Base-by-base conservation (phyloP, 1,140 invertebrate species). In the Monochamus saltuarius region DNA sequence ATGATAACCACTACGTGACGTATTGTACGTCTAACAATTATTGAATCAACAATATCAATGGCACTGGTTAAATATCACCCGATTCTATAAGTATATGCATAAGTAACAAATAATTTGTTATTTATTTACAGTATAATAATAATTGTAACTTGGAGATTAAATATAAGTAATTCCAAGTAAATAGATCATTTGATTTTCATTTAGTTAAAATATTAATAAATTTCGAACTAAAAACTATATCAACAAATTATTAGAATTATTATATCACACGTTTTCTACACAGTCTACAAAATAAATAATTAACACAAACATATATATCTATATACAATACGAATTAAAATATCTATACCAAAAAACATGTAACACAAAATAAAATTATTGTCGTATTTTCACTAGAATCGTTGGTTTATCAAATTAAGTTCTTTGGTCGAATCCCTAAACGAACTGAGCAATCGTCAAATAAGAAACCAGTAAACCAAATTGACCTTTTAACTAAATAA, bases 1-100 rank as follows among this genome's bases (percentile, higher is more conserved):
- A 69, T 67, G 68, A 72, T 73, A 72, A 75, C 70, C 62, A 72
- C 73, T 75, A 75, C 69, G 10, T 70, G 65, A 71, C 73, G 67
- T 74, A 59, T 67, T 45, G 64, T 61, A 70, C 73, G 70, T 69
- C 72, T 71, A 77, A 77, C 75, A 77, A 77, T 75, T n/a, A n/a
- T n/a, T 70, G 70, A 77, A 73, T 77, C 70, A 77, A 77, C 73
- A 75, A 75, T 77, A 77, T 75, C 72, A 72, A 76, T 77, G 75
- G 75, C 75, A 77, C 75, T 77, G 75, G 71, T 75, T 77, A 77
- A 77, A 75, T 77, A 77, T 77, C 75, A 77, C 75, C 75, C 74
- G 75, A 75, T 75, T 75, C 75, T 77, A 77, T 75, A 77, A 75
- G 68, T 74, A 69, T 65, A 69, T 66, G 71, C 66, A 62, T 73